Base-by-base conservation (phyloP, 1,140 invertebrate genomes). In the Gryllus bimaculatus region DNA sequence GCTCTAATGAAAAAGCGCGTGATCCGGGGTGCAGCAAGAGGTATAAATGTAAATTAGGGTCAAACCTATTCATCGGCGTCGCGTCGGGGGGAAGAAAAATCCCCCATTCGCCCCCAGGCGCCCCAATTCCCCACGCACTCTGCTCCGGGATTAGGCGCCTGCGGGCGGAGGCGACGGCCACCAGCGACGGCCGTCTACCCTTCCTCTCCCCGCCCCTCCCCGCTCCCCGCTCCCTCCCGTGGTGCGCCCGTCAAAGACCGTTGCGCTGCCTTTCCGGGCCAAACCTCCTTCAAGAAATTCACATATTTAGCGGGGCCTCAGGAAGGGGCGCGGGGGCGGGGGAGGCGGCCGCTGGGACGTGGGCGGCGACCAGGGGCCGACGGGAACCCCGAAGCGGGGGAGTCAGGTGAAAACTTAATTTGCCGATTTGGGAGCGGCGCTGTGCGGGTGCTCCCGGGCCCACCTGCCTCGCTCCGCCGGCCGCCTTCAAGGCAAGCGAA, bases 321-420 rank as follows among this genome's bases (percentile, higher is more conserved):
- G 54, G 7, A 18, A 10, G 54, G 18, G 7, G 10, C 10, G 10
- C 18, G 10, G 54, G 2, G 54, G 18, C 7, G 10, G 7, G 10
- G 10, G 18, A 18, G 54, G 18, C 10, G 54, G 54, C 54, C 2
- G 18, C 10, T 2, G 18, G 2, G 10, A 7, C 54, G 10, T 2
- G 2, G 54, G 54, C 10, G 18, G 10, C 54, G 54, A 39, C 26
- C 26, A 39, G 26, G 26, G 10, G 10, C 10, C 10, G 54, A 66
- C 10, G 54, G 18, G 54, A 13, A 2, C 2, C 10, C 26, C 7
- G 54, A 18, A 18, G 10, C 54, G 0, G 18, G 18, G 54, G 54
- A 66, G 54, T 66, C 10, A 66, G 54, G 54, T 66, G 54, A 66
- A 66, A 66, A 66, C 54, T 66, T 66, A 66, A 66, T 66, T 66